Conservation (phyloP, 2,888 invertebrate species). For the Malthinus seriepunctatus region DNA sequence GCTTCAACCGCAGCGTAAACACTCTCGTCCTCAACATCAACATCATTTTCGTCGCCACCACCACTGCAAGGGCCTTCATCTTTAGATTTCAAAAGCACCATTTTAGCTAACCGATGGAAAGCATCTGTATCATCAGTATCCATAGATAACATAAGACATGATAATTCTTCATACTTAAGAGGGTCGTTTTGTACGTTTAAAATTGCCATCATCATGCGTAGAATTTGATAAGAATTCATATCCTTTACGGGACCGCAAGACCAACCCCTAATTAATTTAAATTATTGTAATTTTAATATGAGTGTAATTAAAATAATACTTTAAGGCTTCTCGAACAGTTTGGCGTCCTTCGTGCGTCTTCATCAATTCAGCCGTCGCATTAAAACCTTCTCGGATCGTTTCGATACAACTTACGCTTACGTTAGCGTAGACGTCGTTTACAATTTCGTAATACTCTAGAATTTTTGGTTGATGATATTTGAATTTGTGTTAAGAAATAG, state of each 20-base stretch:
- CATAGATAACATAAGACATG: conserved; percentile 12
- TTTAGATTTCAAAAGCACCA: conserved; percentile 12
- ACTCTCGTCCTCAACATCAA: background rate
- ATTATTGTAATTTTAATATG: too few species aligned
- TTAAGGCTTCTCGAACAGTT: conserved; percentile 12
- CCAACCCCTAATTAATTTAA: conserved; percentile 6
- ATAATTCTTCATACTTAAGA: conserved; percentile 11
- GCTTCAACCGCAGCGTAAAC: background rate
- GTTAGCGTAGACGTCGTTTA: conserved; percentile 18
- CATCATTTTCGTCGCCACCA: background rate
- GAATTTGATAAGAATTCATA: conserved; percentile 8
- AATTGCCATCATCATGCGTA: conserved; percentile 1
- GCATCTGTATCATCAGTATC: conserved; percentile 5
- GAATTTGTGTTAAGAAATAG: background rate
- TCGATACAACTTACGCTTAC: conserved; percentile 12
- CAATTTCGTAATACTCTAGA: conserved; percentile 15
- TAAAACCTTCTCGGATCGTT: conserved; percentile 15
- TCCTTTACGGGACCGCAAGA: background rate
- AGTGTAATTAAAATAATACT: conserved; percentile 11
- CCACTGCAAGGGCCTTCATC: background rate
- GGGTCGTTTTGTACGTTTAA: conserved; percentile 17
- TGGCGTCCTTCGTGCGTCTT: conserved; percentile 11
- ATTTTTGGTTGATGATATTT: background rate
- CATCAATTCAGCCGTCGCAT: conserved; percentile 1
- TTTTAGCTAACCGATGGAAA: conserved; percentile 11